Conservation (phyloP, 2,113 vertebrate species). For the Perca fluviatilis region DNA sequence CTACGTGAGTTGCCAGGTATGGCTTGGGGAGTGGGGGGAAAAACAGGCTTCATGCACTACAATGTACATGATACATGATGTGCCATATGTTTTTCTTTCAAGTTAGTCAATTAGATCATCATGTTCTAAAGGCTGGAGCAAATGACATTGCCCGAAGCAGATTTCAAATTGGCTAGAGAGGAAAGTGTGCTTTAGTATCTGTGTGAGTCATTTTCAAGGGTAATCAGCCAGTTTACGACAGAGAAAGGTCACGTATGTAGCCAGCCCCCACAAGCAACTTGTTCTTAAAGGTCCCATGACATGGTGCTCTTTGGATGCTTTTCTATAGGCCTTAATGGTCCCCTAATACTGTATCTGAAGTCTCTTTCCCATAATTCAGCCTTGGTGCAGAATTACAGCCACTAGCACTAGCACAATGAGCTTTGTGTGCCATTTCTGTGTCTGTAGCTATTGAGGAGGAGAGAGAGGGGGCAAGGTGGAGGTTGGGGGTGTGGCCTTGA, state of each 20-base stretch:
- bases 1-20: neutral
- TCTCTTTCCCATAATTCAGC: too few species aligned
- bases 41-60: neutral
- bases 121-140: constrained; percentile 25
- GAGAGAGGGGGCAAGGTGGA: too few species aligned
- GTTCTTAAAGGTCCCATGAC: constrained; percentile 3
- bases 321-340: too few species aligned
- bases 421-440: too few species aligned
- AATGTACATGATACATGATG: constrained; percentile 49
- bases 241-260: constrained; percentile 64
- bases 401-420: too few species aligned
- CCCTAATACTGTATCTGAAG: too few species aligned
- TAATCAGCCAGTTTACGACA: constrained; percentile 40
- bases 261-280: constrained; percentile 33
- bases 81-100: constrained; percentile 51
- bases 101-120: constrained; percentile 40
- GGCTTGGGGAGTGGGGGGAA: neutral
- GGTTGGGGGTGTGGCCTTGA: too few species aligned
- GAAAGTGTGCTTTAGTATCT: constrained; percentile 46
- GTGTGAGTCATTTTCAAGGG: constrained; percentile 75
- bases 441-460: too few species aligned
- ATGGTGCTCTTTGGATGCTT: too few species aligned
- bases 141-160: constrained; percentile 73
- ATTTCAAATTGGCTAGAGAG: constrained; percentile 73
- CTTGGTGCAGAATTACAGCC: too few species aligned